Evolutionary conservation across 2,797 vertebrate species (phyloP).

Genomic region (Synanceia verrucosa): DNA sequence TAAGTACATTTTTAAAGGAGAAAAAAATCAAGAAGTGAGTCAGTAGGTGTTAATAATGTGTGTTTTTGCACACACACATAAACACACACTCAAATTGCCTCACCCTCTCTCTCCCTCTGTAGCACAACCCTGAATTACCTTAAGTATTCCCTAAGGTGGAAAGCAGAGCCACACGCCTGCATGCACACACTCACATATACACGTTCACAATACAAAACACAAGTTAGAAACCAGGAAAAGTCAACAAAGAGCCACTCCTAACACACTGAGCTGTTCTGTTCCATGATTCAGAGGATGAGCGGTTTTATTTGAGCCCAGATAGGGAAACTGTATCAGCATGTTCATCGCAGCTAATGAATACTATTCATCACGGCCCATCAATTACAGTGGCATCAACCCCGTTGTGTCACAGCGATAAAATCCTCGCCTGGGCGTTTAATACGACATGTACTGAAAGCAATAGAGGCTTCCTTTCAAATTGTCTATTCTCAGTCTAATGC

Average conservation of each 20-base stretch:
- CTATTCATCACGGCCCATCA: slow-evolving; percentile 45
- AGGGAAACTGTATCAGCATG: slow-evolving; percentile 27
- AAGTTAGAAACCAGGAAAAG: slow-evolving; percentile 45
- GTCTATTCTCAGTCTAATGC: slow-evolving; percentile 3
- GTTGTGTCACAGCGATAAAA: slow-evolving; percentile 30
- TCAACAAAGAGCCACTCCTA: slow-evolving; percentile 61
- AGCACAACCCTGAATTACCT: slow-evolving; percentile 64
- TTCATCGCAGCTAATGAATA: slow-evolving; percentile 50
- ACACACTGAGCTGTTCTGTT: slow-evolving; percentile 51
- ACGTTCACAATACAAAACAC: slow-evolving; percentile 26
- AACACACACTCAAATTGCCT: slow-evolving; percentile 28
- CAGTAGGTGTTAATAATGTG: slow-evolving; percentile 23
- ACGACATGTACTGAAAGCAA: slow-evolving; percentile 2
- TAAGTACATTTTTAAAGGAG: not conserved
- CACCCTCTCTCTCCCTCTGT: slow-evolving; percentile 20
- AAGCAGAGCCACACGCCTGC: slow-evolving; percentile 24
- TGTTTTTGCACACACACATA: slow-evolving; percentile 18
- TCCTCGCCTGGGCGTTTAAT: slow-evolving; percentile 13
- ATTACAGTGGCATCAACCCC: slow-evolving; percentile 20
- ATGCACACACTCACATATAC: not conserved
- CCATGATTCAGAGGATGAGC: slow-evolving; percentile 20
- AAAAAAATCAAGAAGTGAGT: not conserved
- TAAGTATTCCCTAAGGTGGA: slow-evolving; percentile 59
- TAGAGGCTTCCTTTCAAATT: not conserved
- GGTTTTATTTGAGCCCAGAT: slow-evolving; percentile 25